These are phyloP conservation scores for Steatornis caripensis DNA, from an alignment of 2,113 vertebrate genomes.

Conservation along the genomic window DNA sequence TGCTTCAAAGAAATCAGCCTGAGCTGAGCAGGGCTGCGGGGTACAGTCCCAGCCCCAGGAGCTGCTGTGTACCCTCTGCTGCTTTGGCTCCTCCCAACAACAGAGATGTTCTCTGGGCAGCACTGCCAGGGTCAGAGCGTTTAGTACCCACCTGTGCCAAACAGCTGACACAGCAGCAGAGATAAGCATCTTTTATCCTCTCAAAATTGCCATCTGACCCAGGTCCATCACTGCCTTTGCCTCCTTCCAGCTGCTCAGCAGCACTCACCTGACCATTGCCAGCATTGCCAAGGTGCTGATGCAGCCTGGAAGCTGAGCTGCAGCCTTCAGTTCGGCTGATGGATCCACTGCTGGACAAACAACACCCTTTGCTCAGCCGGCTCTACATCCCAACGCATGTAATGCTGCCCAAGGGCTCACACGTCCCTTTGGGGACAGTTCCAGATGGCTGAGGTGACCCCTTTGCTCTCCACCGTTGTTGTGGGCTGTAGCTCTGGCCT, in stretches of 20 bases:
- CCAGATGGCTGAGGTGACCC: not conserved
- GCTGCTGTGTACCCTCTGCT: not conserved
- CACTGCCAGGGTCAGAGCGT: not conserved
- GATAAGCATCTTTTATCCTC: not conserved
- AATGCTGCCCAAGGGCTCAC: not conserved
- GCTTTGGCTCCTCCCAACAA: not conserved
- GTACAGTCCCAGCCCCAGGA: not conserved
- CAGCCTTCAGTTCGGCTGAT: not conserved
- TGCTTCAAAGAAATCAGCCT: not conserved
- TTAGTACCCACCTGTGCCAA: not conserved
- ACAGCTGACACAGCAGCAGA: not conserved
- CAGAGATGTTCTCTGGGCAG: not conserved
- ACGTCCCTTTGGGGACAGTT: not conserved
- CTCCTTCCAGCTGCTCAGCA: not conserved
- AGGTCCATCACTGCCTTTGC: not conserved
- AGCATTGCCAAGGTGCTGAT: not conserved
- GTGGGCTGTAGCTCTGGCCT: not conserved
- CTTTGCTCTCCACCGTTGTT: not conserved
- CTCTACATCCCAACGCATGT: fast-evolving
- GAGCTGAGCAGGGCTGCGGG: not conserved
- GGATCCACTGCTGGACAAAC: not conserved
- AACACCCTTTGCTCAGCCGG: not conserved
- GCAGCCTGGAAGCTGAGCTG: not conserved
- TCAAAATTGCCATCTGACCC: not conserved
- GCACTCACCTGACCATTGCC: not conserved